These are phyloP conservation scores for Carassius carassius DNA, from an alignment of 2,113 vertebrate genomes.

Conservation along the genomic window DNA sequence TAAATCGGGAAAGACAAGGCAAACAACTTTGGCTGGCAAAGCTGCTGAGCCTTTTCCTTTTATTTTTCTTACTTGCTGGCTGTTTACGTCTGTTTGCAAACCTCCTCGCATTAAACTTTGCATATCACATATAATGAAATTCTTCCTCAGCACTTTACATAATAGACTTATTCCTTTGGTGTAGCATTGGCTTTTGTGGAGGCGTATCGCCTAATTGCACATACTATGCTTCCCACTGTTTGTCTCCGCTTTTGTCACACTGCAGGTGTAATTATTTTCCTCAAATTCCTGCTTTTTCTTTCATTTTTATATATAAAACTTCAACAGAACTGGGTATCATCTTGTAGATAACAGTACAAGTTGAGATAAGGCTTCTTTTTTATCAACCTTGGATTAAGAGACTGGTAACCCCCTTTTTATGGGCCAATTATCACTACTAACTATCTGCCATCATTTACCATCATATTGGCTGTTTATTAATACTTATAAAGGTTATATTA, in stretches of 20 bases:
- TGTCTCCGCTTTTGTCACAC: constrained; percentile 19
- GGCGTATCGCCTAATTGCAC: constrained; percentile 26
- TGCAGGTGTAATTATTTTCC: constrained; percentile 58
- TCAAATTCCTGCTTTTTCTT: constrained; percentile 59
- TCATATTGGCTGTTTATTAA: no score
- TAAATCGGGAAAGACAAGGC: constrained; percentile 57
- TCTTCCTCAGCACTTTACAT: constrained; percentile 32
- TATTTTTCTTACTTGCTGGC: background rate
- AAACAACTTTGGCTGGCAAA: constrained; percentile 42
- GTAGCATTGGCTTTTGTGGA: constrained; percentile 18
- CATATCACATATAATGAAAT: constrained; percentile 30
- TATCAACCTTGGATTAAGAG: no score
- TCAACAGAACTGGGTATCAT: constrained; percentile 56
- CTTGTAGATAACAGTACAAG: constrained; percentile 52
- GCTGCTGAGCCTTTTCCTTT: constrained; percentile 51
- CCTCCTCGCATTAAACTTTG: constrained; percentile 13
- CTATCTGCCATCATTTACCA: no score
- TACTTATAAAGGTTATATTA: no score
- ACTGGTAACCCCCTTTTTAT: no score
- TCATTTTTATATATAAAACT: constrained; percentile 49
- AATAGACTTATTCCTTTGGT: constrained; percentile 3
- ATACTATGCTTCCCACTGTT: constrained; percentile 1
- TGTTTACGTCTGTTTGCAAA: constrained; percentile 22
- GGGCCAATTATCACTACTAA: no score
- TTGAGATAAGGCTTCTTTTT: constrained; percentile 19